These are phyloP conservation scores for Acanthurus lineatus DNA, from an alignment of 2,797 vertebrate species.

Conservation along the genomic window DNA sequence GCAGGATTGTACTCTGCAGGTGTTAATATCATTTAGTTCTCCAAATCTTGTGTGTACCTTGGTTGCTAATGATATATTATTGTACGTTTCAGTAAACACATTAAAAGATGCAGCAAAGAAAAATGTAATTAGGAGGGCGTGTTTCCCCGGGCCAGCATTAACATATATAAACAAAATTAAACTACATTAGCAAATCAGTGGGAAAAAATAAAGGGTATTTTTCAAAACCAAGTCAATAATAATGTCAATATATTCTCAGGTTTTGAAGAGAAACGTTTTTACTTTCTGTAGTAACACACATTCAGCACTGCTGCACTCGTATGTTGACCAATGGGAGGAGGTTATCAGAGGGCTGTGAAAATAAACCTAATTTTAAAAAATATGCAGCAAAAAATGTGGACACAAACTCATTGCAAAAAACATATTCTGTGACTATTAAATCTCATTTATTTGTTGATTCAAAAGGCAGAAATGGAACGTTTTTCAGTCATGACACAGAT, in stretches of 20 bases:
- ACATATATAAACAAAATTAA: conserved; percentile 12
- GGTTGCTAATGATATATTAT: conserved; percentile 14
- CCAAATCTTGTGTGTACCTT: conserved; percentile 2
- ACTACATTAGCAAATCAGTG: background rate
- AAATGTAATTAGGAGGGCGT: conserved; percentile 37
- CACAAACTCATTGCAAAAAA: background rate
- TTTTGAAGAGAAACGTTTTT: background rate
- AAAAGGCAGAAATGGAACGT: too few relatives aligned
- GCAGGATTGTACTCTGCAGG: background rate
- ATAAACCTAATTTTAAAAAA: background rate
- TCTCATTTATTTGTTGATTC: background rate
- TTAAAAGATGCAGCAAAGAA: conserved; percentile 9
- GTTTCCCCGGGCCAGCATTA: background rate
- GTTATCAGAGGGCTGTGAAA: background rate
- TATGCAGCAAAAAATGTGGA: background rate
- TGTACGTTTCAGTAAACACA: conserved; percentile 2
- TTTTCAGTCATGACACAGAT: background rate
- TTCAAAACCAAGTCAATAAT: background rate
- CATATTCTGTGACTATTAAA: background rate
- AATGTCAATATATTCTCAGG: background rate
- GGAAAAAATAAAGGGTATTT: background rate
- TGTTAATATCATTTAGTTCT: conserved; percentile 17
- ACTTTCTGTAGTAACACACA: conserved; percentile 11
- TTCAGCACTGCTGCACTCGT: background rate
- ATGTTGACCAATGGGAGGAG: background rate